Evolutionary conservation across 2,113 vertebrate genomes (phyloP).

Genomic region (Colius striatus): DNA sequence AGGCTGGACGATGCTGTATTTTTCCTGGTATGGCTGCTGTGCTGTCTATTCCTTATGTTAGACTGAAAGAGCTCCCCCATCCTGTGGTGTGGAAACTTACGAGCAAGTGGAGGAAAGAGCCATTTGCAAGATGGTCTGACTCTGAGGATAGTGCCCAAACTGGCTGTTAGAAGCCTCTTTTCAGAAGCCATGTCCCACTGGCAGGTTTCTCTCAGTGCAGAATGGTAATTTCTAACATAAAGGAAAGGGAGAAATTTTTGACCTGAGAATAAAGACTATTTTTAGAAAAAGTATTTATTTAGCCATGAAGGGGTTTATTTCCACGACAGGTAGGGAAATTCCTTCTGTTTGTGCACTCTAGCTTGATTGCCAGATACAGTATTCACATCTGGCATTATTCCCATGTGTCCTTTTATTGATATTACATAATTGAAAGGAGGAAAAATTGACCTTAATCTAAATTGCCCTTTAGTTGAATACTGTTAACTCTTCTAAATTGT

Average conservation of each 20-base stretch:
- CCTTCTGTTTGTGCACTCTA: background rate
- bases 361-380: conserved; percentile 1
- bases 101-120: background rate
- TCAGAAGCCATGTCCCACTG: accelerated
- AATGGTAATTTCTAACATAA: background rate
- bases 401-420: background rate
- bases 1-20: accelerated
- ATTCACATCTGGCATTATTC: conserved; percentile 38
- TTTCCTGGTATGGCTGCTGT: background rate
- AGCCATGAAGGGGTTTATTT: background rate
- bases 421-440: conserved; percentile 45
- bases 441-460: conserved; percentile 41
- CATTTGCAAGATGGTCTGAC: accelerated
- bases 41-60: accelerated
- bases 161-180: background rate
- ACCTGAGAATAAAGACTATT: background rate
- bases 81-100: background rate
- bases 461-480: background rate
- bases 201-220: background rate
- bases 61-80: background rate
- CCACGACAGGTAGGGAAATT: background rate
- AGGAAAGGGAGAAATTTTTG: background rate
- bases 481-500: background rate
- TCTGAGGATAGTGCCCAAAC: background rate
- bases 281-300: background rate